A percentile compares a stretch with the other conserved stretches of the same genome.
phyloP scores from a whole-genome alignment of 2,113 vertebrate genomes.

The Prunella fulvescens region DNA sequence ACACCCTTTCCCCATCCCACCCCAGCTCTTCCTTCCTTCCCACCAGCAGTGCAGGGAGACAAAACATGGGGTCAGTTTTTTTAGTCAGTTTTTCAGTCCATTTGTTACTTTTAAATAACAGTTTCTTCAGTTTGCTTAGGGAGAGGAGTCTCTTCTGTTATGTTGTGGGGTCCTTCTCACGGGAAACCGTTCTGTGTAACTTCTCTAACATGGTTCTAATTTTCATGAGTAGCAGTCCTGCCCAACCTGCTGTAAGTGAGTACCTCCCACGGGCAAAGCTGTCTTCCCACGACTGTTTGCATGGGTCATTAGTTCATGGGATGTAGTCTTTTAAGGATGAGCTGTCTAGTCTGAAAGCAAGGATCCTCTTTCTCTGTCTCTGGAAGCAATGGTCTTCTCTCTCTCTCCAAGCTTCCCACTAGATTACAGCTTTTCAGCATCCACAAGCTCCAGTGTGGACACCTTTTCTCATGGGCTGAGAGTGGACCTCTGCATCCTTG shows the following conservation, averaged over 20 bases:
- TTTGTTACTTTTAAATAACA: background rate
- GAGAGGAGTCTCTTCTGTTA: background rate
- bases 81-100: background rate
- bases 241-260: background rate
- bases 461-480: fast-evolving
- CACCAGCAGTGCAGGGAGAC: background rate
- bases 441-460: fast-evolving
- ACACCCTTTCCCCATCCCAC: too few relatives aligned
- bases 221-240: background rate
- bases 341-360: background rate
- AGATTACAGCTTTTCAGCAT: background rate
- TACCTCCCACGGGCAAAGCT: background rate
- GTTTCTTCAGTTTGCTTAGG: background rate
- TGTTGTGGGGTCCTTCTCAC: background rate
- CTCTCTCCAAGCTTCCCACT: background rate
- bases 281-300: background rate
- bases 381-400: background rate
- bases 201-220: background rate
- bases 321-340: background rate
- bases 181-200: background rate
- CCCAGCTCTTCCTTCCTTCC: background rate
- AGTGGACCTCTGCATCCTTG: background rate
- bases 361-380: background rate
- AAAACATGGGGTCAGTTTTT: background rate
- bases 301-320: background rate